Percentiles rank a stretch among this genome's conserved stretches.
These are phyloP conservation scores for Clamator glandarius DNA, from an alignment of 2,797 vertebrate genomes.

Conservation along the genomic window DNA sequence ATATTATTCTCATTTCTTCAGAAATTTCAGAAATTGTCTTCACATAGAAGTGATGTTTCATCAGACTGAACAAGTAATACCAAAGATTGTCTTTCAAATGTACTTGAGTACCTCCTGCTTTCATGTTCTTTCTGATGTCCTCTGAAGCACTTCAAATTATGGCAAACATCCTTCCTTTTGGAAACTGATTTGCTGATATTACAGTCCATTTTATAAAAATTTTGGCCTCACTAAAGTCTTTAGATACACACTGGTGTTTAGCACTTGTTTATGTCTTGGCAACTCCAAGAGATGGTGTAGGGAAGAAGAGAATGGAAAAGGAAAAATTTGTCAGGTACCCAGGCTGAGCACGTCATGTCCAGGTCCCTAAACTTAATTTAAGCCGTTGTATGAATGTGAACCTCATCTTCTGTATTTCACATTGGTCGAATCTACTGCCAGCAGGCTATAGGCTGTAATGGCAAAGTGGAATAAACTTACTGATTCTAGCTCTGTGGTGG, in stretches of 20 bases:
- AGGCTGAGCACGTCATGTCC: neutral
- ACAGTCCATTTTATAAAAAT: neutral
- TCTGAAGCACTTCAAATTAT: neutral
- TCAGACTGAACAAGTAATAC: neutral
- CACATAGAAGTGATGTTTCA: neutral
- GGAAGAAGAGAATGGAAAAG: neutral
- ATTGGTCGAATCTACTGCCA: neutral
- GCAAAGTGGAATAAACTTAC: neutral
- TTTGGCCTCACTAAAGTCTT: neutral
- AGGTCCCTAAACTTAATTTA: neutral
- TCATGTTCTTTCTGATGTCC: neutral
- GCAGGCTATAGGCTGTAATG: neutral
- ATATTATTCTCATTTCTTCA: neutral
- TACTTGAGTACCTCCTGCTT: neutral
- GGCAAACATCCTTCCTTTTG: neutral
- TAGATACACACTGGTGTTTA: neutral
- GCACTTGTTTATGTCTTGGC: neutral
- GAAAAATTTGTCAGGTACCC: neutral
- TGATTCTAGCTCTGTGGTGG: neutral
- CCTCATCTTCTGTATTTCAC: neutral
- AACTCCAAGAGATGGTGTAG: fast-evolving
- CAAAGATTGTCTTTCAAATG: neutral
- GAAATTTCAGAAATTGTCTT: neutral
- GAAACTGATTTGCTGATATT: neutral
- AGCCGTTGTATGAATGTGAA: neutral